Evolutionary conservation across 2,888 invertebrate genomes (phyloP), one percentile per base, ranked within the genome.

Genomic region (Ligdia adustata): DNA sequence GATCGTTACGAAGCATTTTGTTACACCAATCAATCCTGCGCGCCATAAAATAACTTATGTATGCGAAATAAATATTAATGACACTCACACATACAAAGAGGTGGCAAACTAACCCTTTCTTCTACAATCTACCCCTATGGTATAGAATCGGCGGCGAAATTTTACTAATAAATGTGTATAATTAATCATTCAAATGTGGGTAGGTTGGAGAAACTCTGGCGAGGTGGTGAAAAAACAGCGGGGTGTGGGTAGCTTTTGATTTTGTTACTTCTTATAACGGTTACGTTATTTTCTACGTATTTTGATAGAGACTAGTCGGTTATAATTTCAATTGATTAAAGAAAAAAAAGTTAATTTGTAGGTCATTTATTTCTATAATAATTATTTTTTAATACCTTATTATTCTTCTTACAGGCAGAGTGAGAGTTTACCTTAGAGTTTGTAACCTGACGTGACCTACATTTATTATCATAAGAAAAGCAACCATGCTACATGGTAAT

Each of bases 151-250:
- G 69, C 51, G 53, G 67, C 66, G 67, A 69, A 73, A 82, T 83
- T 85, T 81, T 74, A 82, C 82, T 89, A 88, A 89, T 89, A 89
- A 87, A 88, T 89, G 86, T 77, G 75, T 76, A 78, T 81, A 84
- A 89, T 89, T 89, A 89, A 89, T 88, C 89, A 87, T 77, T 74
- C 64, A 75, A 60, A 62, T 60, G 55, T 60, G 58, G 57, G 58
- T 54, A 55, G 52, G 40, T 51, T 46, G 39, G 41, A 42, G 51
- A 37, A 58, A 45, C 35, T 42, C 28, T 13, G n/a, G n/a, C 26
- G 46, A 34, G 52, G 50, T 22, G 47, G 41, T 52, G 39, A 49
- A 55, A 55, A 58, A 55, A 52, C 43, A 55, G 49, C 43, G 34
- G 24, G 11, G 39, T 5, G 2, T 6, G 18, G 46, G 43, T n/a